phyloP scores from a whole-genome alignment of 1,140 invertebrate species.

The Camponotus vicinus region DNA sequence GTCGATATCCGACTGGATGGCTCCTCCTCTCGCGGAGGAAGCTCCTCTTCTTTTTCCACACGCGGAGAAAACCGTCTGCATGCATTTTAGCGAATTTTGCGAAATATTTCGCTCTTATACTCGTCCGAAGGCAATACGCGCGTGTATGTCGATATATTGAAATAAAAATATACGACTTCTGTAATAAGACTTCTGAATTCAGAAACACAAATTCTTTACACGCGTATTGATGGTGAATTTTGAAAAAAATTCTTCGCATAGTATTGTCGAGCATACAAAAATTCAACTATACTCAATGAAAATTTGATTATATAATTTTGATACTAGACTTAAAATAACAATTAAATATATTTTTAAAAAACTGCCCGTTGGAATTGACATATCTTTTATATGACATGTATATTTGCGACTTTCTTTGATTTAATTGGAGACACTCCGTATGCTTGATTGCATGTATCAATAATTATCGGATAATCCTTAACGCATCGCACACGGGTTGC shows the following conservation, averaged over 20 bases:
- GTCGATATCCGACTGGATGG: constrained; percentile 82
- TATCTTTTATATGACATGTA: not conserved
- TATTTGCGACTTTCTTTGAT: not conserved
- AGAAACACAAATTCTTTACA: not conserved
- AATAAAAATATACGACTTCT: constrained; percentile 26
- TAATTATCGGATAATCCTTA: constrained; percentile 12
- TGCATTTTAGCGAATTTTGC: constrained; percentile 43
- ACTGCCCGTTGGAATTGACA: not conserved
- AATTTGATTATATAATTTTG: not conserved
- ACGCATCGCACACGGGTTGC: constrained; percentile 31
- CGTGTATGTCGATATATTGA: not conserved
- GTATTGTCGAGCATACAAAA: not conserved
- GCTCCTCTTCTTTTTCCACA: constrained; percentile 27
- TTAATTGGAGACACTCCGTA: not conserved
- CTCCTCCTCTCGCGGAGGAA: constrained; percentile 68
- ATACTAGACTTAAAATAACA: not conserved
- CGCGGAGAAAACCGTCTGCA: constrained; percentile 39
- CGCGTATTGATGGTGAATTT: not conserved
- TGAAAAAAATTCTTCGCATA: not conserved
- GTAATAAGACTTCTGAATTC: not conserved
- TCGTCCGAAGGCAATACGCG: constrained; percentile 20
- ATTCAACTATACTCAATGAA: not conserved
- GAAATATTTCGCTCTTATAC: constrained; percentile 43
- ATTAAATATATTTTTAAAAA: not conserved
- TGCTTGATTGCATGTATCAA: constrained; percentile 26